phyloP scores from a whole-genome alignment of 1,140 invertebrate species.

The Tetranychus cinnabarinus region DNA sequence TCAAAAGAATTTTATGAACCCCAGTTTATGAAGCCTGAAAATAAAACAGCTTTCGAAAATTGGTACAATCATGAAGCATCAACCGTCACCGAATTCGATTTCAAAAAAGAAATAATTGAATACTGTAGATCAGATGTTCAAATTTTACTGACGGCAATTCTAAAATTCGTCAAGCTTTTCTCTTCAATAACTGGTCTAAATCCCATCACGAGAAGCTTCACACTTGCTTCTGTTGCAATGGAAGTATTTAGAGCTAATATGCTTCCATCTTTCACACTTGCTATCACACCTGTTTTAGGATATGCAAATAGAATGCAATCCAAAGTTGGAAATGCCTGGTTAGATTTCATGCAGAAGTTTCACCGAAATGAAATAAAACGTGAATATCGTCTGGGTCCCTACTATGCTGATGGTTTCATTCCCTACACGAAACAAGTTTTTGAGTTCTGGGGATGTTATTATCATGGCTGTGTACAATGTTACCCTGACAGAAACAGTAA shows the following conservation, averaged over 20 bases:
- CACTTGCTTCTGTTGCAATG: neutral
- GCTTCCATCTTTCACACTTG: neutral
- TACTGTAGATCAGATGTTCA: neutral
- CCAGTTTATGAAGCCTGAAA: neutral
- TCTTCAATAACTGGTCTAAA: neutral
- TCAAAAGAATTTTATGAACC: neutral
- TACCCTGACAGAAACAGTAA: neutral
- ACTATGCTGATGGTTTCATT: neutral
- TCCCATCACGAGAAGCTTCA: neutral
- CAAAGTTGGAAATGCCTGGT: neutral
- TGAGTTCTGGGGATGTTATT: slow-evolving; percentile 1
- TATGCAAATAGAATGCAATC: neutral
- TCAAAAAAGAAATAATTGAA: neutral
- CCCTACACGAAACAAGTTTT: neutral
- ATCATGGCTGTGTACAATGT: neutral
- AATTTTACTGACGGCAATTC: neutral
- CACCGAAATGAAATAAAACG: neutral
- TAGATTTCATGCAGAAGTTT: neutral
- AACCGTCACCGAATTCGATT: neutral
- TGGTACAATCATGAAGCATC: neutral
- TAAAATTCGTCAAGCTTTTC: neutral
- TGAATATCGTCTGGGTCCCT: neutral
- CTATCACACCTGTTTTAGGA: neutral
- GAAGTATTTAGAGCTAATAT: neutral
- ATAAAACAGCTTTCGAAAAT: neutral